Base-by-base conservation (phyloP, 2,797 vertebrate species). In the Somateria mollissima region DNA sequence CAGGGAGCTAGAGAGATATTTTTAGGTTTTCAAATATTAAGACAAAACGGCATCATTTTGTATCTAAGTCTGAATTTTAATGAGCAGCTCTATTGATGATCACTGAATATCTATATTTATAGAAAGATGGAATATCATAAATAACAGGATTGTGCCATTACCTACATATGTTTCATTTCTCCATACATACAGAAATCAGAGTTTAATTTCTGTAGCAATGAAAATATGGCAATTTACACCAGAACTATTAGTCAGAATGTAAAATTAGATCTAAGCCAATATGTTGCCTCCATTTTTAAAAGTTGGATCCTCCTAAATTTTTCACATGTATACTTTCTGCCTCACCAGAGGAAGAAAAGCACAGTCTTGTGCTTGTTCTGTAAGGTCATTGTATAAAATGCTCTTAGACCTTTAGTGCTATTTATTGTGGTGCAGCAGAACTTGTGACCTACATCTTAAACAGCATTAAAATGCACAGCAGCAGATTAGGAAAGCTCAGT, bases 11-110 rank as follows among this genome's bases (percentile, higher is more conserved):
- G 34, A 78, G 76, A 86, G 74, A 78, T 95, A 97, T 96, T 97
- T 97, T 96, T 97, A 97, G 90, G 21, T 95, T 94, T 94, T 89
- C 81, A 94, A 95, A 87, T 91, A 94, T 96, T 93, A 96, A 94
- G 81, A 93, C 80, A 94, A 96, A 92, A 84, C 87, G 80, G 89
- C 71, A 95, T 89, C 12, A 89, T 96, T 97, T 96, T 96, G 34
- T 94, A 89, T 96, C 85, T 91, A 91, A 95, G 96, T 97, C 90
- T 92, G 93, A 97, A 92, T 97, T 97, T 97, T 96, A 97, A 97
- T 96, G 78, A 97, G 87, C 84, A 94, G 64, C 87, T 97, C 87
- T 94, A 96, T 89, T 96, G 96, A 94, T 92, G 97, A 97, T 92
- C 81, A 94, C 34, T 74, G 74, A 96, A 93, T 91, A 93, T 95